Conservation (phyloP, 2,888 invertebrate genomes). For the Vanessa cardui region DNA sequence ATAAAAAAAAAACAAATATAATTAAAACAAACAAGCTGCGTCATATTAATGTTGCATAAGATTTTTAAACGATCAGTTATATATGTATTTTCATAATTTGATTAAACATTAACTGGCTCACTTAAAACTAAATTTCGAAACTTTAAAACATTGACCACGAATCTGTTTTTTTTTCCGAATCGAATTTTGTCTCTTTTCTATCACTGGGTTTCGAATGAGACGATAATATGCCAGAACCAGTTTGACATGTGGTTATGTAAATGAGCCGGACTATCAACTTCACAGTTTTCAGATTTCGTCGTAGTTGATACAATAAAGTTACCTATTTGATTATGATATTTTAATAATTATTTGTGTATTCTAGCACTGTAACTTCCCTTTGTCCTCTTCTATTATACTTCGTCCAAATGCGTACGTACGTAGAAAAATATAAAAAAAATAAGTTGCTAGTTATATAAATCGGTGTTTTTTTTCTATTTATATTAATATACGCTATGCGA, state of each 20-base stretch:
- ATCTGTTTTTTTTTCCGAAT: neutral
- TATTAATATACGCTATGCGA: too few relatives aligned
- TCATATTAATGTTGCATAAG: neutral
- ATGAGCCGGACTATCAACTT: conserved; percentile 20
- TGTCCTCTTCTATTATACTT: too few relatives aligned
- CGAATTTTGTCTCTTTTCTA: conserved; percentile 11
- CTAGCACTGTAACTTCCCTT: too few relatives aligned
- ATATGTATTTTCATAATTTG: neutral
- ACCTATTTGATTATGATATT: neutral
- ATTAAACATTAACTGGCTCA: neutral
- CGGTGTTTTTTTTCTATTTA: too few relatives aligned
- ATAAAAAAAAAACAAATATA: too few relatives aligned
- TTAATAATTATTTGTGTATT: too few relatives aligned
- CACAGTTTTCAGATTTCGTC: conserved; percentile 1
- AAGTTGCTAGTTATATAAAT: too few relatives aligned
- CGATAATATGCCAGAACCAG: conserved; percentile 3
- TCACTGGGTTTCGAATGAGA: neutral
- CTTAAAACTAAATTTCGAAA: neutral
- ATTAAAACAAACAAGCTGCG: too few relatives aligned
- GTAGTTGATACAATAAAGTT: conserved; percentile 3
- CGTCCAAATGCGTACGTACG: too few relatives aligned
- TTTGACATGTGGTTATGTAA: conserved; percentile 20
- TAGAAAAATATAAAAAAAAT: too few relatives aligned
- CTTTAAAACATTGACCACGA: neutral
- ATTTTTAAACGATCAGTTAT: neutral